phyloP scores from a whole-genome alignment of 2,888 invertebrate species.

The Beris chalybata region DNA sequence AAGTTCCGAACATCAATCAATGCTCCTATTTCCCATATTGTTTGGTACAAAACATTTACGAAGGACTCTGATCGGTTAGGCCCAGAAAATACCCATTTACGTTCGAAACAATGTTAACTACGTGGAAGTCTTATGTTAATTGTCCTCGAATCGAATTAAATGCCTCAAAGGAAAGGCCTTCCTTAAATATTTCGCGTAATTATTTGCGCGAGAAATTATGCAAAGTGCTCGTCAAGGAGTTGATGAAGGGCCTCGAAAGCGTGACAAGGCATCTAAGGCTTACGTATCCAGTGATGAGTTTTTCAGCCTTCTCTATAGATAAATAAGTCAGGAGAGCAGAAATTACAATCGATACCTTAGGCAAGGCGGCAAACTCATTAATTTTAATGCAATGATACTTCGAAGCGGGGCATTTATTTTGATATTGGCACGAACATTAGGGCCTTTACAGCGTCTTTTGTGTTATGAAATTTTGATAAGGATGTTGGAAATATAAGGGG shows the following conservation, averaged over 20 bases:
- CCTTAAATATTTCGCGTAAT: constrained; percentile 25
- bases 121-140: constrained; percentile 3
- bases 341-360: constrained; percentile 20
- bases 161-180: constrained; percentile 15
- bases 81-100: too few species aligned
- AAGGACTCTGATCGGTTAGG: too few species aligned
- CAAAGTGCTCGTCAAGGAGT: constrained; percentile 21
- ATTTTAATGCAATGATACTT: constrained; percentile 20
- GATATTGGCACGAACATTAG: constrained; percentile 13
- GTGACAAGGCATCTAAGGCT: neutral
- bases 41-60: too few species aligned
- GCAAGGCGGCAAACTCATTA: constrained; percentile 14
- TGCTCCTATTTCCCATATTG: too few species aligned
- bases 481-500: neutral
- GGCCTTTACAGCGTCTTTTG: constrained; percentile 4
- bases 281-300: neutral
- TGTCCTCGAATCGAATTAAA: constrained; percentile 28
- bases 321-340: constrained; percentile 19
- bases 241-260: neutral
- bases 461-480: neutral
- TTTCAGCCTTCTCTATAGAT: constrained; percentile 13
- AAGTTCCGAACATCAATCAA: too few species aligned
- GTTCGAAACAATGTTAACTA: too few species aligned
- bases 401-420: constrained; percentile 12
- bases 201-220: constrained; percentile 29